Conservation (phyloP, 2,888 invertebrate genomes). For the Aricia artaxerxes region DNA sequence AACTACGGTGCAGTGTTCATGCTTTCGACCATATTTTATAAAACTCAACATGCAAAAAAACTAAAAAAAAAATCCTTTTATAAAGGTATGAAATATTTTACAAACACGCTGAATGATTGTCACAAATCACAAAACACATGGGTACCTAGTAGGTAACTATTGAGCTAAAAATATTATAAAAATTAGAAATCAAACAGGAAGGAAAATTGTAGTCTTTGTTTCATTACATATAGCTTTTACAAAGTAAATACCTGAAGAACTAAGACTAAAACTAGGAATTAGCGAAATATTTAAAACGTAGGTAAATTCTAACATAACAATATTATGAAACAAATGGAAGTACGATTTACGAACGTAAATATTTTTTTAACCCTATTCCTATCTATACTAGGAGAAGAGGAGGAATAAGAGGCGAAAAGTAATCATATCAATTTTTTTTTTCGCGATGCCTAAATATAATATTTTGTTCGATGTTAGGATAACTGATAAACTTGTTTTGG, state of each 20-base stretch:
- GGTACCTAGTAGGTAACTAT: constrained; percentile 5
- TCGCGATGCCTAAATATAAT: neutral
- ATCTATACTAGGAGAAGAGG: neutral
- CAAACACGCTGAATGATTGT: constrained; percentile 26
- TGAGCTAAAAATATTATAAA: constrained; percentile 9
- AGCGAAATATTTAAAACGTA: neutral
- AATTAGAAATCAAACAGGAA: constrained; percentile 19
- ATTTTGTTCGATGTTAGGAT: neutral
- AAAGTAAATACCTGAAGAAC: constrained; percentile 13
- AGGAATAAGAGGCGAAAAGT: neutral
- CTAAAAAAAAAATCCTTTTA: constrained; percentile 37
- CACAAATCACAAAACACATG: constrained; percentile 24
- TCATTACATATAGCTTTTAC: constrained; percentile 6
- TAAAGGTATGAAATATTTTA: constrained; percentile 32
- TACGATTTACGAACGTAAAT: neutral
- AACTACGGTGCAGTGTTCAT: constrained; percentile 54
- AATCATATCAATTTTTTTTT: neutral
- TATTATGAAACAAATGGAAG: neutral
- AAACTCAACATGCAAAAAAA: constrained; percentile 43
- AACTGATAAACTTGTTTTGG: neutral
- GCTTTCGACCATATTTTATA: constrained; percentile 42
- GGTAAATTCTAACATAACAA: constrained; percentile 1
- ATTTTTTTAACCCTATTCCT: neutral
- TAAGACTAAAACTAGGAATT: constrained; percentile 11
- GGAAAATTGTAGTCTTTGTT: neutral